A percentile compares a stretch with the other conserved stretches of the same genome.
These are phyloP conservation scores for Pteromalus puparum DNA, from an alignment of 1,140 invertebrate genomes.

Conservation along the genomic window DNA sequence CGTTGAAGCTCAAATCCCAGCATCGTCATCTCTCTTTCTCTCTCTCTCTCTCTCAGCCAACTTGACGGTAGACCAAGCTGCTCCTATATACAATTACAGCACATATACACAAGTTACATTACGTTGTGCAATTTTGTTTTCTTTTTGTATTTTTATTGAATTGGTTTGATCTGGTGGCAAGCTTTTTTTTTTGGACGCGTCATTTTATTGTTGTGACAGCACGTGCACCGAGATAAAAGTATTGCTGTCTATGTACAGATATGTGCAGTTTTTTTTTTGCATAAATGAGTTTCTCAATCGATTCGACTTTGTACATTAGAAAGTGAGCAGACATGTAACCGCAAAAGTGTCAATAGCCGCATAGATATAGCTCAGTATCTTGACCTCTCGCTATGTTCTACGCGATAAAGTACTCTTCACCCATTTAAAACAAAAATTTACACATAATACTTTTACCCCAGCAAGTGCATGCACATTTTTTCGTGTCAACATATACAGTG, in stretches of 20 bases:
- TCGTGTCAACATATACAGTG: neutral
- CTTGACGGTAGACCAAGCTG: conserved; percentile 41
- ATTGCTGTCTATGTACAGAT: neutral
- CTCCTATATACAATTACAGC: conserved; percentile 51
- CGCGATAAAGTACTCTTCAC: neutral
- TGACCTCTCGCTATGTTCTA: too few relatives aligned
- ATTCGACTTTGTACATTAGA: neutral
- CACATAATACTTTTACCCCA: conserved; percentile 41
- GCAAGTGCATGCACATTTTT: neutral
- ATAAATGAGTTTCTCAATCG: neutral
- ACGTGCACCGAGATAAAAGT: conserved; percentile 45
- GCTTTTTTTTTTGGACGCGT: conserved; percentile 16
- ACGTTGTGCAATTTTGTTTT: conserved; percentile 39
- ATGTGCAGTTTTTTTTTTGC: too few relatives aligned
- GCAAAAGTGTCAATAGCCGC: too few relatives aligned
- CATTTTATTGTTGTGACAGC: neutral
- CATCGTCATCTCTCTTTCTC: neutral
- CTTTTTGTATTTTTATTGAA: neutral
- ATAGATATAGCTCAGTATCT: neutral
- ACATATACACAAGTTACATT: conserved; percentile 47
- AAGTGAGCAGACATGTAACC: too few relatives aligned
- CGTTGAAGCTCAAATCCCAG: conserved; percentile 30
- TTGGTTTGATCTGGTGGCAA: neutral
- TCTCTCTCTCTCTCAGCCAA: conserved; percentile 33
- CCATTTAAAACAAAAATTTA: neutral